Base-by-base conservation (phyloP, 2,113 vertebrate species). In the Rhea americana region DNA sequence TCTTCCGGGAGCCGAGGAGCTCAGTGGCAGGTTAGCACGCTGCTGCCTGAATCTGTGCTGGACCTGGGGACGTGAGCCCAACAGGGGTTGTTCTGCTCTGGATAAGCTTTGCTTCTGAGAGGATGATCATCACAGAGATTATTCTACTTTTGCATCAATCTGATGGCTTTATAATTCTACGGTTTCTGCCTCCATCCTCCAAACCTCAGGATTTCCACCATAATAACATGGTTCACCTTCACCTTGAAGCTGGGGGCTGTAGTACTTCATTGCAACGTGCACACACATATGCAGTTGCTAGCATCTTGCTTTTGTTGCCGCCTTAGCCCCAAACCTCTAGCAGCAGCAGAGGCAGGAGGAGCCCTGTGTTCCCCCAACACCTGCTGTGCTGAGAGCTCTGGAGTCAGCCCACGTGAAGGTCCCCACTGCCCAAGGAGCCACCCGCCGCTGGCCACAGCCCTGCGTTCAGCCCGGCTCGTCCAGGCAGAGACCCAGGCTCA, bases 241-340 rank as follows among this genome's bases (percentile, higher is more conserved):
- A 37, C 67, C 30, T 4, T 1, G 5, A 13, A 4, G 8, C 6
- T 5, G 32, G 13, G 8, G 13, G 0, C 41, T 55, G n/a, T 41
- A n/a, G 5, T 12, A 55, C 15, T 41, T 8, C 37, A 39, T 56
- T 47, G 47, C 79, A 13, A 19, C 17, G 24, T 6, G 43, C 0
- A 0, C 2, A 2, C 9, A 9, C 24, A 7, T 35, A 35, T 0
- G 0, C 3, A 11, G 30, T 58, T n/a, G 35, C 14, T 72, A 62
- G 25, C 39, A 35, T 25, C 2, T 0, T 8, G 28, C 6, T 13
- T 50, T 30, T 1, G 1, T 39, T 41, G 32, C 47, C 51, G 68
- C 8, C 39, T 50, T n/a, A 9, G 3, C 8, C 66, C 32, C 1
- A n/a, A 22, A 6, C 26, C 20, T 50, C 32, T 8, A 1, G 0